A percentile compares a stretch with the other conserved stretches of the same genome.
phyloP scores from a whole-genome alignment of 2,113 vertebrate genomes.

The Lophotis ruficrista region DNA sequence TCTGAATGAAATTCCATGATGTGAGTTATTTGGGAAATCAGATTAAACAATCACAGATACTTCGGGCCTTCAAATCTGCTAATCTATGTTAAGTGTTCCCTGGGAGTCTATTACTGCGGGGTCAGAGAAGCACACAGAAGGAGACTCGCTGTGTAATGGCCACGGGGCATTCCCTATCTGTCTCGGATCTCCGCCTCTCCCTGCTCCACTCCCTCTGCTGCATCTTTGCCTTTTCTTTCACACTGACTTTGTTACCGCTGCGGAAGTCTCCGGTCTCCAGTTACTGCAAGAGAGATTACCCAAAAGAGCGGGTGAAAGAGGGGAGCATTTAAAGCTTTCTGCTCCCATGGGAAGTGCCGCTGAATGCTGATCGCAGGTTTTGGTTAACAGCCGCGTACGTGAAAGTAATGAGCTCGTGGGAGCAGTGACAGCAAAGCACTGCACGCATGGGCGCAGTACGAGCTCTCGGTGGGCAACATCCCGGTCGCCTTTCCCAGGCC shows the following conservation, averaged over 20 bases:
- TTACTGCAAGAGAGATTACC: background rate
- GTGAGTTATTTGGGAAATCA: background rate
- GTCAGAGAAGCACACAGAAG: conserved; percentile 8
- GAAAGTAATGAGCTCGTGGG: background rate
- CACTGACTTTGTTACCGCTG: background rate
- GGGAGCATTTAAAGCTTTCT: background rate
- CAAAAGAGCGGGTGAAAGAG: background rate
- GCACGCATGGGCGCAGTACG: background rate
- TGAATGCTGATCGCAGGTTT: background rate
- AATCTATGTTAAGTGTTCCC: conserved; percentile 33
- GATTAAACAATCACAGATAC: background rate
- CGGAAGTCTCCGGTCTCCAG: background rate
- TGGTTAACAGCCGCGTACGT: background rate
- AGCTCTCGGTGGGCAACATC: background rate
- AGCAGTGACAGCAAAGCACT: background rate
- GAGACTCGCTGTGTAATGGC: background rate
- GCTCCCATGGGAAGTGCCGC: background rate
- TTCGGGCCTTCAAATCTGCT: conserved; percentile 19
- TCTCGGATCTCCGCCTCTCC: background rate
- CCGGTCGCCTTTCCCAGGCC: background rate
- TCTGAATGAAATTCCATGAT: background rate
- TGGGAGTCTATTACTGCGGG: background rate
- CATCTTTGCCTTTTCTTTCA: background rate
- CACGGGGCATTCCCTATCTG: background rate
- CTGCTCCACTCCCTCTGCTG: background rate